Percentiles rank a stretch among this genome's conserved stretches.
Evolutionary conservation across 1,140 invertebrate genomes (phyloP).

Genomic region (Trichonephila clavipes): DNA sequence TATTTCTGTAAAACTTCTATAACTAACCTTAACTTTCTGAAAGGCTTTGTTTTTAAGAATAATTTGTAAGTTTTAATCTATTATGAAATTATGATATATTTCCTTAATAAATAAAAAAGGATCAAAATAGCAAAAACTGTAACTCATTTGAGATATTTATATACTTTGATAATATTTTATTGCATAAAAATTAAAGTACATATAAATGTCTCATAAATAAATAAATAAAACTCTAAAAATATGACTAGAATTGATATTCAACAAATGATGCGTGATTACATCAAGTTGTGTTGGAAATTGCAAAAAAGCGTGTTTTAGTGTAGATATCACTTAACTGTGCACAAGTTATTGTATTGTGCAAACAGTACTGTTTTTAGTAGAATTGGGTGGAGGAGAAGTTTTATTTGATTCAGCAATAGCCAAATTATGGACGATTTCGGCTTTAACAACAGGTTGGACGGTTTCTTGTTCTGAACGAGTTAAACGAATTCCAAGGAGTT

Average conservation of each 20-base stretch:
- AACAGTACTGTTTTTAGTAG: constrained; percentile 56
- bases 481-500: constrained; percentile 85
- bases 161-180: neutral
- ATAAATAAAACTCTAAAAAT: neutral
- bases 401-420: constrained; percentile 12
- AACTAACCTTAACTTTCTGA: no score
- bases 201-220: neutral
- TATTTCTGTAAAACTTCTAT: no score
- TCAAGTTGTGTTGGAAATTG: neutral
- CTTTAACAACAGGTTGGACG: constrained; percentile 85
- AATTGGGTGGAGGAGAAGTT: constrained; percentile 31
- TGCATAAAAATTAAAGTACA: constrained; percentile 12
- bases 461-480: constrained; percentile 86
- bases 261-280: neutral
- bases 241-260: neutral
- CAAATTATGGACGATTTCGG: constrained; percentile 83
- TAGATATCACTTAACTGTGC: neutral
- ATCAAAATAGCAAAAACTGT: no score
- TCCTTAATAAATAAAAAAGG: no score
- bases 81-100: no score
- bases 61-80: no score
- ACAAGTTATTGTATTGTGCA: constrained; percentile 39
- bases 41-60: no score
- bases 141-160: no score
- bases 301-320: neutral